Conservation (phyloP, 2,113 vertebrate genomes). For the Vulpes vulpes region DNA sequence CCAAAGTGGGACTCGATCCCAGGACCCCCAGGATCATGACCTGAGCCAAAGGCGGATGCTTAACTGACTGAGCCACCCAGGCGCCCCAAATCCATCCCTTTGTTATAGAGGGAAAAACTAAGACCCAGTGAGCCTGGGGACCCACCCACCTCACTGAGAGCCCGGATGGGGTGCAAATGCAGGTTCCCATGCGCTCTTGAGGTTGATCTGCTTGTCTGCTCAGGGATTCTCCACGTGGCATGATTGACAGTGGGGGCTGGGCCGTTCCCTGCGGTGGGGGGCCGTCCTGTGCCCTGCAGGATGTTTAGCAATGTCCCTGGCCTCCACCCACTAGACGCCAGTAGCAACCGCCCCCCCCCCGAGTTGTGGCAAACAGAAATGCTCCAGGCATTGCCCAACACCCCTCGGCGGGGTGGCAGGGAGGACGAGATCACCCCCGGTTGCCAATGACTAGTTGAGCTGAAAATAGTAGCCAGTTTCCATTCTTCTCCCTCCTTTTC, state of each 20-base stretch:
- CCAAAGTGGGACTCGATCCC: too few relatives aligned
- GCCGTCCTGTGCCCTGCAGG: fast-evolving
- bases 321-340: not conserved
- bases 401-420: fast-evolving
- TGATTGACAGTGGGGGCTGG: too few relatives aligned
- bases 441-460: not conserved
- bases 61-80: too few relatives aligned
- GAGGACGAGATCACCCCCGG: not conserved
- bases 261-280: fast-evolving
- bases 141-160: not conserved
- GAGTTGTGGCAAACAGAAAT: not conserved
- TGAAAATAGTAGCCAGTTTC: not conserved
- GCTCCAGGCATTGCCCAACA: fast-evolving
- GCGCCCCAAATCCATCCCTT: fast-evolving
- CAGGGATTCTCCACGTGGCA: not conserved
- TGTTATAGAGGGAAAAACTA: fast-evolving
- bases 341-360: not conserved
- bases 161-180: not conserved
- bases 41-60: too few relatives aligned
- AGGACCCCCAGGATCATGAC: too few relatives aligned
- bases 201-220: not conserved
- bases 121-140: not conserved
- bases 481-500: not conserved
- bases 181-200: not conserved
- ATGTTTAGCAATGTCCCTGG: not conserved